Evolutionary conservation across 2,888 invertebrate species (phyloP).

Genomic region (Lithophane socia): DNA sequence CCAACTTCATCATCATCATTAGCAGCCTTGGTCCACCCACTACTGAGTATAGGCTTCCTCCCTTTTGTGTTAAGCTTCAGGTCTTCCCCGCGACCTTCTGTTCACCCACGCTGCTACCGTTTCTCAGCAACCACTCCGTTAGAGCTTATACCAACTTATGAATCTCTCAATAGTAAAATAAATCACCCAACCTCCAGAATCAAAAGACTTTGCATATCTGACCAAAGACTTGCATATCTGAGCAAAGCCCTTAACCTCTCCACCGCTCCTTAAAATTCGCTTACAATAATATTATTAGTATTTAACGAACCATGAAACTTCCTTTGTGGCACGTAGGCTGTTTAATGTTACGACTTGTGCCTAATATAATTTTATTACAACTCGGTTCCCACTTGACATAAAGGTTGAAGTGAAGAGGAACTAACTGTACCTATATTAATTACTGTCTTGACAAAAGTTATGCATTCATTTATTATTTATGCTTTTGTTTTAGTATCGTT

Average conservation of each 20-base stretch:
- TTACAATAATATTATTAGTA: slow-evolving; percentile 44
- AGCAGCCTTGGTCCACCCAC: too few relatives aligned
- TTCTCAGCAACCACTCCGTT: too few relatives aligned
- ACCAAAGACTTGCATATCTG: slow-evolving; percentile 1
- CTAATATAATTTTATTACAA: slow-evolving; percentile 58
- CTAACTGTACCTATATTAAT: slow-evolving; percentile 48
- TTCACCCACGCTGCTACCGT: too few relatives aligned
- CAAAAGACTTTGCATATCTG: slow-evolving; percentile 4
- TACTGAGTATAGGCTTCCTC: too few relatives aligned
- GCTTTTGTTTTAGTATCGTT: slow-evolving; percentile 42
- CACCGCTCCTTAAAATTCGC: slow-evolving; percentile 44
- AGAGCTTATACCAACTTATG: too few relatives aligned
- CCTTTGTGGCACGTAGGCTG: slow-evolving; percentile 51
- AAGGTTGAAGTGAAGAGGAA: slow-evolving; percentile 50
- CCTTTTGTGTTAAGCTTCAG: too few relatives aligned
- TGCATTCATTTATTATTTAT: slow-evolving; percentile 42
- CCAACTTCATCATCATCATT: too few relatives aligned
- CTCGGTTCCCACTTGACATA: slow-evolving; percentile 49
- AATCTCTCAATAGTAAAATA: not conserved
- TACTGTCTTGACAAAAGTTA: slow-evolving; percentile 42
- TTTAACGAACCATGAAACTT: slow-evolving; percentile 48
- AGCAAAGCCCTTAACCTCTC: slow-evolving; percentile 9
- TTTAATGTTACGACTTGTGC: slow-evolving; percentile 48
- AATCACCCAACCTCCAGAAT: not conserved
- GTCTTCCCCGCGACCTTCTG: too few relatives aligned